These are phyloP conservation scores for Leptosomus discolor DNA, from an alignment of 2,113 vertebrate species.

Conservation along the genomic window DNA sequence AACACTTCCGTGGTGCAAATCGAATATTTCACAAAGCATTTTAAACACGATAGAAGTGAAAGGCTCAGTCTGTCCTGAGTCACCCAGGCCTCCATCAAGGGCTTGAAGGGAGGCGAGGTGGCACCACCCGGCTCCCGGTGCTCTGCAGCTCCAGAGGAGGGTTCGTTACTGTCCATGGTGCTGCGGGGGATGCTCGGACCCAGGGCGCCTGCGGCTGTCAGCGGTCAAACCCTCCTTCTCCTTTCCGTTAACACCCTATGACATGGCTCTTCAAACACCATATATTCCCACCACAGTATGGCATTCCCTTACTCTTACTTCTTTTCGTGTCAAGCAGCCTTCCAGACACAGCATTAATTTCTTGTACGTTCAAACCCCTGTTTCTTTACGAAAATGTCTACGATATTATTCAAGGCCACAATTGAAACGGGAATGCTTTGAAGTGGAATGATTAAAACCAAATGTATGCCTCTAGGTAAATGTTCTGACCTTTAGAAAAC, in stretches of 20 bases:
- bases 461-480: not conserved
- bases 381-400: not conserved
- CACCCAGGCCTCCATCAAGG: not conserved
- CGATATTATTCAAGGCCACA: not conserved
- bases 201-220: not conserved
- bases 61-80: not conserved
- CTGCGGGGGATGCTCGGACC: no score
- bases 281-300: not conserved
- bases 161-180: constrained; percentile 69
- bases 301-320: not conserved
- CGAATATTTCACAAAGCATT: not conserved
- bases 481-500: not conserved
- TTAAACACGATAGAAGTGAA: not conserved
- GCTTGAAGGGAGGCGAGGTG: not conserved
- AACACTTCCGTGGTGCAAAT: not conserved
- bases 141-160: no score
- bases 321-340: not conserved
- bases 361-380: not conserved
- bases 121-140: accelerated
- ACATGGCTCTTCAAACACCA: not conserved
- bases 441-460: not conserved
- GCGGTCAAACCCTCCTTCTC: not conserved
- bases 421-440: not conserved
- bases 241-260: not conserved
- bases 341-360: not conserved